Evolutionary conservation across 2,888 invertebrate species (phyloP), one percentile per base, ranked within the genome.

Genomic region (Stictocephala bisonia): DNA sequence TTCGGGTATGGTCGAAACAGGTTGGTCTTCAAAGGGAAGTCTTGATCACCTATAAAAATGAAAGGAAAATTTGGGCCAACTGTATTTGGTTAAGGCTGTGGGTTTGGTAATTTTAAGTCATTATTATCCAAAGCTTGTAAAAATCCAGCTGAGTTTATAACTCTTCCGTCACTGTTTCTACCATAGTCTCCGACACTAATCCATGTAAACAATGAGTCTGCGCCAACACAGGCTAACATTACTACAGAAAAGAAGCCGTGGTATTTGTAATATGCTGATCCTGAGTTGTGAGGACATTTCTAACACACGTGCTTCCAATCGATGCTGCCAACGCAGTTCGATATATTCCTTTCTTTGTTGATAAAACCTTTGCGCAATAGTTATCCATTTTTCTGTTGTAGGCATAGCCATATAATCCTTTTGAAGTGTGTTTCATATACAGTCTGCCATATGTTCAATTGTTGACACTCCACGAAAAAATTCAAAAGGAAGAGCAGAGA

Each of bases 11-110:
- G 67, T 44, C 48, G 20, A 20, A 67, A 48, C 20, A 67, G 26
- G 24, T 44, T 15, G 1, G 4, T 2, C 44, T 22, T 67, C 24
- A 67, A 48, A 48, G 44, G 44, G 24, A 24, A 67, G 24, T 18
- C 67, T 67, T 67, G 24, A 44, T 67, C 67, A 24, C 67, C 67
- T n/a, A 48, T 48, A n/a, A 67, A 67, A 15, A n/a, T n/a, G n/a
- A 67, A 41, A n/a, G 48, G 67, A 22, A 48, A 67, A 3, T 22
- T 22, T 67, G 48, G 48, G 58, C 26, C 58, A 15, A 44, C 15
- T 3, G 67, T 67, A 26, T 48, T 48, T 67, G 67, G 48, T 24
- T 48, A 24, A 22, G n/a, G n/a, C 22, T 67, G 18, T 24, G 48
- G 67, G 6, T 48, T n/a, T 26, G 44, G 67, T 3, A 67, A 7